Conservation (phyloP, 30 jellyfish, hydroid and myxozoan species). For the Aurelia sp. region DNA sequence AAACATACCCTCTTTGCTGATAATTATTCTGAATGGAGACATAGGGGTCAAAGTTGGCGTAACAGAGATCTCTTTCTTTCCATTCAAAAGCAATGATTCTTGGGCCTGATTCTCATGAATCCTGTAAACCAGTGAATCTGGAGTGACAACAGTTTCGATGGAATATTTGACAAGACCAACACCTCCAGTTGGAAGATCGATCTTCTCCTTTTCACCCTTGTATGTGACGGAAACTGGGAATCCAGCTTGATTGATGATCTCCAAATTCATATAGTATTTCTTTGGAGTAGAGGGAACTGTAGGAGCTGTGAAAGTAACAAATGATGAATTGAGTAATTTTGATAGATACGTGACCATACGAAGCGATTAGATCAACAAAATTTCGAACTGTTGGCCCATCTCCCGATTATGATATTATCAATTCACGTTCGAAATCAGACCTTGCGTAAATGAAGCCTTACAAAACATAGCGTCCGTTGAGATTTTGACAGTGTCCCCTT, state of each 20-base stretch:
- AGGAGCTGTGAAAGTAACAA: slow-evolving; percentile 22
- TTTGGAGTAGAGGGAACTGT: slow-evolving; percentile 31
- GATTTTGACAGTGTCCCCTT: no score
- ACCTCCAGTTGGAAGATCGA: slow-evolving; percentile 79
- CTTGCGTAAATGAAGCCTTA: no score
- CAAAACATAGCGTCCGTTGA: no score
- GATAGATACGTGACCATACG: no score
- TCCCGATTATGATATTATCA: no score
- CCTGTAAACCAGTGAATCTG: slow-evolving; percentile 74
- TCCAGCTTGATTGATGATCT: slow-evolving; percentile 86
- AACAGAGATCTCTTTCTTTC: slow-evolving; percentile 67
- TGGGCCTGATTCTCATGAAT: slow-evolving; percentile 72
- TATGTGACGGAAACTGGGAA: slow-evolving; percentile 64
- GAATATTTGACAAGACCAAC: slow-evolving; percentile 60
- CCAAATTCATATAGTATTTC: slow-evolving; percentile 79
- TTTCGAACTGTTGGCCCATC: no score
- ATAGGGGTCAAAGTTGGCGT: slow-evolving; percentile 63
- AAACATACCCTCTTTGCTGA: slow-evolving; percentile 73
- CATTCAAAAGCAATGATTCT: slow-evolving; percentile 71
- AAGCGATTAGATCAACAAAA: no score
- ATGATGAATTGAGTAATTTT: no score
- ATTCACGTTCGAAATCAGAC: no score
- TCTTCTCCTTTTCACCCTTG: slow-evolving; percentile 76
- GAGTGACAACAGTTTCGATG: slow-evolving; percentile 75
- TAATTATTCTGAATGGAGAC: slow-evolving; percentile 64